phyloP scores from a whole-genome alignment of 1,140 invertebrate genomes.

The Physella acuta region DNA sequence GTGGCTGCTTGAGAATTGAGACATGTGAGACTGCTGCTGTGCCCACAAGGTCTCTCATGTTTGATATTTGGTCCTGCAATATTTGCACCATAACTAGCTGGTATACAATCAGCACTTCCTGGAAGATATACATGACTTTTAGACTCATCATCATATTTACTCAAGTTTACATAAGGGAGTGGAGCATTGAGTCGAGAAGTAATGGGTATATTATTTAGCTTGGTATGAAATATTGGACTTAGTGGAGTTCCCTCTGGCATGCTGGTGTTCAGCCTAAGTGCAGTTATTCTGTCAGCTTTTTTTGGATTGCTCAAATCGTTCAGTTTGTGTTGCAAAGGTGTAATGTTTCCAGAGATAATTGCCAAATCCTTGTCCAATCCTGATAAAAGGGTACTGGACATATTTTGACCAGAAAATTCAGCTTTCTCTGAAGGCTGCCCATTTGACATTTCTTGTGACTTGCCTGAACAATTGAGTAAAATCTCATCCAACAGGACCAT shows the following conservation, averaged over 20 bases:
- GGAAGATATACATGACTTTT: constrained; percentile 44
- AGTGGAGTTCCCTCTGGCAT: constrained; percentile 21
- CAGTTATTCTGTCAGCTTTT: constrained; percentile 6
- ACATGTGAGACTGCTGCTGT: constrained; percentile 3
- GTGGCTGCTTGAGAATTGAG: background rate
- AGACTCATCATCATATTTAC: constrained; percentile 47
- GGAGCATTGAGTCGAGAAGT: constrained; percentile 45
- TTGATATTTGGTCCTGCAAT: background rate
- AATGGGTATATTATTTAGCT: constrained; percentile 45
- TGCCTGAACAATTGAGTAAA: constrained; percentile 36
- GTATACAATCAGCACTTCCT: constrained; percentile 27
- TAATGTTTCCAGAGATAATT: constrained; percentile 26
- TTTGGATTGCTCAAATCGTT: background rate
- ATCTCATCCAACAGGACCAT: constrained; percentile 53
- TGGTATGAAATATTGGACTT: constrained; percentile 46
- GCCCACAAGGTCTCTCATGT: background rate
- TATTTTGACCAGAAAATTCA: too few relatives aligned
- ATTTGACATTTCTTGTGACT: too few relatives aligned
- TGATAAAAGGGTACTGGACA: too few relatives aligned
- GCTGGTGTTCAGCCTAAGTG: constrained; percentile 17
- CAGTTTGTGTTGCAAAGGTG: constrained; percentile 26
- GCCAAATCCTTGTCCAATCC: constrained; percentile 3
- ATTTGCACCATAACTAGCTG: background rate
- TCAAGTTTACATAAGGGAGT: constrained; percentile 53
- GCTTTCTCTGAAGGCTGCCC: too few relatives aligned